These are phyloP conservation scores for Ceramica pisi DNA, from an alignment of 2,888 invertebrate species.

Conservation along the genomic window DNA sequence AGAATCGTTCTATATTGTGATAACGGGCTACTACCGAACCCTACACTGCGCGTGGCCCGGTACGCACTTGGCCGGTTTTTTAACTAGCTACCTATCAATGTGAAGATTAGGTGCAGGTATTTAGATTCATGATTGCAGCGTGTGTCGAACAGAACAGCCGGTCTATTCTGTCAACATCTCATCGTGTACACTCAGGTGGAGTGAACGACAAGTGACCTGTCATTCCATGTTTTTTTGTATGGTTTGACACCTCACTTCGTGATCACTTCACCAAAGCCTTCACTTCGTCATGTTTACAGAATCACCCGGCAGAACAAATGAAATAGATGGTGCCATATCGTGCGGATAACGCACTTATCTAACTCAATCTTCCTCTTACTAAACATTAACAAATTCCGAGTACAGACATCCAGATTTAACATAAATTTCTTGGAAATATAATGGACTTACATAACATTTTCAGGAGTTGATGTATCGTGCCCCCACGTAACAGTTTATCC, in stretches of 20 bases:
- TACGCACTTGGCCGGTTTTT: too few relatives aligned
- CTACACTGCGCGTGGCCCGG: too few relatives aligned
- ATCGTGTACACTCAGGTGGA: too few relatives aligned
- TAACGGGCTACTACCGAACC: too few relatives aligned
- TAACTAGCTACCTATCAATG: neutral
- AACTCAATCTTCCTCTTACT: neutral
- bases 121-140: conserved; percentile 4
- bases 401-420: conserved; percentile 39
- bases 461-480: conserved; percentile 26
- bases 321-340: conserved; percentile 11
- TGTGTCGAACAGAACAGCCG: neutral
- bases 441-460: conserved; percentile 7
- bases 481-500: neutral
- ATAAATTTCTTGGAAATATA: neutral
- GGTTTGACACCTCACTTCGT: too few relatives aligned
- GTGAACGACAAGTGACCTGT: too few relatives aligned
- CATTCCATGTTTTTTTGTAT: too few relatives aligned
- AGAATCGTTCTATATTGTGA: too few relatives aligned
- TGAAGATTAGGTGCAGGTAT: neutral
- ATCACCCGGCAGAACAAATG: neutral
- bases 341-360: conserved; percentile 4
- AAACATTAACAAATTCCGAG: conserved; percentile 26
- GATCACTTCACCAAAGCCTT: too few relatives aligned
- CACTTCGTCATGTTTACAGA: too few relatives aligned
- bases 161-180: too few relatives aligned